Conservation (phyloP, 1,140 invertebrate genomes). For the Elymnias hypermnestra region DNA sequence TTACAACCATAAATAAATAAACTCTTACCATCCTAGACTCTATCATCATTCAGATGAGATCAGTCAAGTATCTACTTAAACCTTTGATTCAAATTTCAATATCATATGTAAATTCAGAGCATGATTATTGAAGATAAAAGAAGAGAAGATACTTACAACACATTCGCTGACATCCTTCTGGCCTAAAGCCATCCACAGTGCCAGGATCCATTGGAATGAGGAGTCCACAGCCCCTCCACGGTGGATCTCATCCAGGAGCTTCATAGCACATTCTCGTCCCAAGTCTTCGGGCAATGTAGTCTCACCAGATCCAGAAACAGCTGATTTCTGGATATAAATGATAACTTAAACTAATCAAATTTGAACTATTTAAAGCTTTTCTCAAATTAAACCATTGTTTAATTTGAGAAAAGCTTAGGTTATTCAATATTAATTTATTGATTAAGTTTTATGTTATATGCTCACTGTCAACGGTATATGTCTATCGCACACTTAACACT, state of each 20-base stretch:
- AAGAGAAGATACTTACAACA: slow-evolving; percentile 70
- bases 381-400: no score
- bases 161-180: slow-evolving; percentile 97
- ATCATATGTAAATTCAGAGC: not conserved
- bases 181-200: slow-evolving; percentile 94
- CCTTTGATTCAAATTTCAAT: not conserved
- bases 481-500: no score
- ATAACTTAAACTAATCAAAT: not conserved
- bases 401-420: no score
- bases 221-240: slow-evolving; percentile 95
- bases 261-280: slow-evolving; percentile 87
- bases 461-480: no score
- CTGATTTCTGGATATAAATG: slow-evolving; percentile 53
- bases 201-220: slow-evolving; percentile 88
- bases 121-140: no score
- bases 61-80: no score
- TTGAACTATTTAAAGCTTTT: no score
- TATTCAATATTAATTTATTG: no score
- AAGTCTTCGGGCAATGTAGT: slow-evolving; percentile 92
- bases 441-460: no score
- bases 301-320: slow-evolving; percentile 69
- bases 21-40: no score
- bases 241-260: slow-evolving; percentile 93
- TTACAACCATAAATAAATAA: no score
- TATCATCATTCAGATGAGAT: no score